A percentile compares a stretch with the other conserved stretches of the same genome.
These are phyloP conservation scores for Anoplolepis gracilipes DNA, from an alignment of 1,140 invertebrate genomes.

Conservation along the genomic window DNA sequence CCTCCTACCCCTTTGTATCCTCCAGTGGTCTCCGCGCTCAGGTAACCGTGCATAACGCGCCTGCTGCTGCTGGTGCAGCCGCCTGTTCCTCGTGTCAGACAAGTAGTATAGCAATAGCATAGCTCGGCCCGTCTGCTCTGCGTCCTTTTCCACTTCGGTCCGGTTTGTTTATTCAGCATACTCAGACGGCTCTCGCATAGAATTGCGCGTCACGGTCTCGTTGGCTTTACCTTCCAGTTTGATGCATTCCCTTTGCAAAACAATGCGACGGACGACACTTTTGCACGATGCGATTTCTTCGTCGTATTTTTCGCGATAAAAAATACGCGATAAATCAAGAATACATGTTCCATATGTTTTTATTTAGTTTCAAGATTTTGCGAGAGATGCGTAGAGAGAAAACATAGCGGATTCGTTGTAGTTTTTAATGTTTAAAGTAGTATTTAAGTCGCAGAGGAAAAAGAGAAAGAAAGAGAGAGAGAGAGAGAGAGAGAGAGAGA, in stretches of 20 bases:
- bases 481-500: not conserved
- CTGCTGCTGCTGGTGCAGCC: not conserved
- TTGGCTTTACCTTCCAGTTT: conserved; percentile 62
- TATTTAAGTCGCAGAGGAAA: not conserved
- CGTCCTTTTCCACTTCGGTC: conserved; percentile 48
- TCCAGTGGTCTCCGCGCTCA: conserved; percentile 27
- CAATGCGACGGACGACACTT: conserved; percentile 48
- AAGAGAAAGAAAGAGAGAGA: too few species aligned
- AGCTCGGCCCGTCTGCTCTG: conserved; percentile 27
- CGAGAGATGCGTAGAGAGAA: too few species aligned
- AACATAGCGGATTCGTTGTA: not conserved
- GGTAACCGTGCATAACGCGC: conserved; percentile 39
- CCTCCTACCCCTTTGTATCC: not conserved
- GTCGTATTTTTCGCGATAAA: not conserved
- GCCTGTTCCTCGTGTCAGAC: conserved; percentile 6
- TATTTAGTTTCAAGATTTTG: not conserved
- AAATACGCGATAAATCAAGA: not conserved
- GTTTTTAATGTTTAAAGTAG: not conserved
- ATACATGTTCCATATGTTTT: not conserved
- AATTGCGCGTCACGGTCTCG: conserved; percentile 60
- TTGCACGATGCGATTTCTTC: conserved; percentile 11
- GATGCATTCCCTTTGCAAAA: conserved; percentile 55
- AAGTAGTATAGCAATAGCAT: conserved; percentile 60
- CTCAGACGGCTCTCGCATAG: conserved; percentile 20
- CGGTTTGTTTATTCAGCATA: conserved; percentile 66